Evolutionary conservation across 2,797 vertebrate species (phyloP).

Genomic region (Artibeus jamaicensis): DNA sequence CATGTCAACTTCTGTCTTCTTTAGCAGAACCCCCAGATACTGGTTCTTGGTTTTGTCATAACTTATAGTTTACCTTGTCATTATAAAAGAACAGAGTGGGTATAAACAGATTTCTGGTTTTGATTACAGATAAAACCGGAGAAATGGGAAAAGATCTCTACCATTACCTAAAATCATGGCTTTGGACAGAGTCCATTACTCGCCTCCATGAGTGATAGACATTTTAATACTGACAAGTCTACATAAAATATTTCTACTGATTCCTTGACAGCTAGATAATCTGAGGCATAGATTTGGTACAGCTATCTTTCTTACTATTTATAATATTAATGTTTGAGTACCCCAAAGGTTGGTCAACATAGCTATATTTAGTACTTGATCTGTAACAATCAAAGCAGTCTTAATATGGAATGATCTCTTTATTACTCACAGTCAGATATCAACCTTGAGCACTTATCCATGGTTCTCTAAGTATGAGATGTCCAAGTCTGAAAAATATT

Average conservation of each 20-base stretch:
- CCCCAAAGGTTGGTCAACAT: neutral
- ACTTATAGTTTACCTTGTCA: conserved; percentile 29
- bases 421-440: neutral
- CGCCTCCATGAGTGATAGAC: neutral
- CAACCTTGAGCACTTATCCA: neutral
- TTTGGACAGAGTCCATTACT: neutral
- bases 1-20: neutral
- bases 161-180: neutral
- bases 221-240: neutral
- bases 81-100: conserved; percentile 42
- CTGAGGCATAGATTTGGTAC: neutral
- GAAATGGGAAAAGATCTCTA: conserved; percentile 16
- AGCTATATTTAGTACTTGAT: neutral
- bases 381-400: neutral
- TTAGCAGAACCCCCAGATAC: neutral
- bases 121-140: conserved; percentile 56
- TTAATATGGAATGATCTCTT: neutral
- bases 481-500: neutral
- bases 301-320: neutral
- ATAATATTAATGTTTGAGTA: neutral
- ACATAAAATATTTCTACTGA: neutral
- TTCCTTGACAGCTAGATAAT: neutral
- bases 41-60: conserved; percentile 52
- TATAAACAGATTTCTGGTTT: conserved; percentile 41
- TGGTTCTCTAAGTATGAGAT: neutral